Base-by-base conservation (phyloP, 2,113 vertebrate species). In the Tetraodon nigroviridis region DNA sequence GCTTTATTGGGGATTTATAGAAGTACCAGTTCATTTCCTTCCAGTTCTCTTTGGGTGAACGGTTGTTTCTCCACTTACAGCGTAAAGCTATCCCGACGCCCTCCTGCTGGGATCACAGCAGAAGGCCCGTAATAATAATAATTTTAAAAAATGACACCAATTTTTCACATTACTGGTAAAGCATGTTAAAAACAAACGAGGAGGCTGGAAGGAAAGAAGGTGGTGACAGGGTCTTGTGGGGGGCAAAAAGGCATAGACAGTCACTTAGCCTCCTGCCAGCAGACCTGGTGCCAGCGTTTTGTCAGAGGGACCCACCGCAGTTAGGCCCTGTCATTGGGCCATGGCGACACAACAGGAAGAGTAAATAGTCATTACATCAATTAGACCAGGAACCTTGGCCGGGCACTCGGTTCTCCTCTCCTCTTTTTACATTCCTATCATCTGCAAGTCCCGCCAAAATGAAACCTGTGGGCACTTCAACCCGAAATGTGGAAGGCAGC, bases 351-450 rank as follows among this genome's bases (percentile, higher is more conserved):
- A 88, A 89, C 84, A 65, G 89, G 91, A 89, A 89, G 86, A 83
- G 89, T 90, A 91, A 92, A 91, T 89, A 91, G 86, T 87, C 85
- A 91, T 91, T 92, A 92, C 88, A 91, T 90, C 89, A 90, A 90
- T 89, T 90, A 90, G 78, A 89, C 81, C 84, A 82, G 85, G 73
- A 89, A 87, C 86, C 80, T 86, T 80, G 59, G 86, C 86, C 67
- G 57, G 77, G 75, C 84, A 84, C 73, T 58, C 67, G 78, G 76
- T 64, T 76, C 71, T 69, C 69, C 67, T 68, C 73, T 70, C 55
- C 63, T 63, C 61, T 60, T 61, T 66, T 66, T 75, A 69, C 60
- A 71, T 57, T 56, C 66, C 77, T 79, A 69, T 76, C 71, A 76
- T 68, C 66, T 67, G 78, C 75, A 75, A 79, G 45, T 51, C 61